Conservation (phyloP, 2,888 invertebrate genomes). For the Ptychoptera contaminata region DNA sequence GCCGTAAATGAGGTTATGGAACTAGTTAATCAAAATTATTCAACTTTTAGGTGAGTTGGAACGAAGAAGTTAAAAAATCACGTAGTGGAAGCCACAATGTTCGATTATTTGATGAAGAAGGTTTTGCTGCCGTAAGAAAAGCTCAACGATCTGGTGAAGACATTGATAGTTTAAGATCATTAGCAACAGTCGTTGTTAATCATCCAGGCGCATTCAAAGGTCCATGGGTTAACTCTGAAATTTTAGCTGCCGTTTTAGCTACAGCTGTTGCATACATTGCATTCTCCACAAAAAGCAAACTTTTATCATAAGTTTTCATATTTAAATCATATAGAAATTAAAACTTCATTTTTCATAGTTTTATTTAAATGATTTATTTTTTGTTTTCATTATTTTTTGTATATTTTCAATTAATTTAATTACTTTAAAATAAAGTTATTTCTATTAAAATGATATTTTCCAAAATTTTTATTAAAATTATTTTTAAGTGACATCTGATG, state of each 20-base stretch:
- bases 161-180: constrained; percentile 42
- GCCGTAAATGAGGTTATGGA: background rate
- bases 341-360: no score
- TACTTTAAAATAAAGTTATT: no score
- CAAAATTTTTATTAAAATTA: no score
- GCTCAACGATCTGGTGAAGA: constrained; percentile 58
- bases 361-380: no score
- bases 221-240: constrained; percentile 84
- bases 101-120: constrained; percentile 81
- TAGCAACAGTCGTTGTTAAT: constrained; percentile 49
- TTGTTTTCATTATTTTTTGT: no score
- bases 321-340: no score
- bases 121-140: constrained; percentile 72
- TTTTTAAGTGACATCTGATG: no score
- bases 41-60: constrained; percentile 70
- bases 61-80: constrained; percentile 70
- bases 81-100: constrained; percentile 67
- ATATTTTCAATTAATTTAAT: no score
- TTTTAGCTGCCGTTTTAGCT: constrained; percentile 66
- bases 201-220: constrained; percentile 77
- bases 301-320: constrained; percentile 43
- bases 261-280: constrained; percentile 74
- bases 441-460: no score
- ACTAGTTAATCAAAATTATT: background rate
- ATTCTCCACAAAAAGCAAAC: constrained; percentile 65